Evolutionary conservation across 2,113 vertebrate genomes (phyloP).

Genomic region (Tinamus guttatus): DNA sequence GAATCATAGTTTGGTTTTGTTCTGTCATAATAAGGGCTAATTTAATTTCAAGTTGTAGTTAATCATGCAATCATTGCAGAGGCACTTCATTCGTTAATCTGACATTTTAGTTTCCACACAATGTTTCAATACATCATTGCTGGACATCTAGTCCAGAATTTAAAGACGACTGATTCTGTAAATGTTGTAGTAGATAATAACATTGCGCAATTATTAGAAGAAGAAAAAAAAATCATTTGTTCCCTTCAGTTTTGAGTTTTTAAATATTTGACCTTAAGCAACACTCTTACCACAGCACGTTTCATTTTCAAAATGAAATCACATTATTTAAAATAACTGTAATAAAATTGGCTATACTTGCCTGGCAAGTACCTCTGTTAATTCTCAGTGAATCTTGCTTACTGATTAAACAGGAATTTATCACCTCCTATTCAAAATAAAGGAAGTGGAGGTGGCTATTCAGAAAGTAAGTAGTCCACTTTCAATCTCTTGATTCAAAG

Average conservation of each 20-base stretch:
- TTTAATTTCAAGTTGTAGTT: not conserved
- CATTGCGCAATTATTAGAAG: not conserved
- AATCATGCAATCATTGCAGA: not conserved
- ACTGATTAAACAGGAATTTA: not conserved
- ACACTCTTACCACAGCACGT: not conserved
- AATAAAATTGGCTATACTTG: not conserved
- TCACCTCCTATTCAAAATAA: not conserved
- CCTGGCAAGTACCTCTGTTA: not conserved
- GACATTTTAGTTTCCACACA: not conserved
- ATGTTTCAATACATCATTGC: not conserved
- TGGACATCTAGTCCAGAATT: not conserved
- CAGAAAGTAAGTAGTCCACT: not conserved
- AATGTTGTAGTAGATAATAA: not conserved
- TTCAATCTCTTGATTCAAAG: not conserved
- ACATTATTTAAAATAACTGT: not conserved
- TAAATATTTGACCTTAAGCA: not conserved
- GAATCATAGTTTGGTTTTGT: not conserved
- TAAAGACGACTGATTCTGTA: not conserved
- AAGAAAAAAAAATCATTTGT: not conserved
- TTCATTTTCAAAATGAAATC: not conserved
- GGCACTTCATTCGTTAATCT: not conserved
- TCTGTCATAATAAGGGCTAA: not conserved
- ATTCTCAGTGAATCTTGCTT: not conserved
- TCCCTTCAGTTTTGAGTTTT: not conserved
- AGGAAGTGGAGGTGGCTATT: not conserved